Conservation (phyloP, 1,140 invertebrate species). For the Paracyclopina nana region DNA sequence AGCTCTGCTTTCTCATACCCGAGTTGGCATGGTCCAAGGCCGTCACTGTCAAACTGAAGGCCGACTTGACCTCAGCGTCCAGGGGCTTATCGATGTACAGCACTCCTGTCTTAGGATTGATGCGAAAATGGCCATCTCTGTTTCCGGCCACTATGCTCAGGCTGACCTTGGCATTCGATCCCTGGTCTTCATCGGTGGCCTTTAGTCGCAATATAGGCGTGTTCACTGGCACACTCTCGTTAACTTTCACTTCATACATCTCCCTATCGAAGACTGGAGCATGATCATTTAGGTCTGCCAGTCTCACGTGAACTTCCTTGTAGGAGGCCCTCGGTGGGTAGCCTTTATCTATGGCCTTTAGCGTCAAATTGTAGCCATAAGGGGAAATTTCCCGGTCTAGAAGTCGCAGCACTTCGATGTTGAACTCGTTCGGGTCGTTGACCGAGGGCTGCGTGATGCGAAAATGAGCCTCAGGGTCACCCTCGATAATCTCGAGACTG, state of each 20-base stretch:
- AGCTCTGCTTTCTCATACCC: constrained; percentile 58
- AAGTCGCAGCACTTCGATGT: constrained; percentile 44
- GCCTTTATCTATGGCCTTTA: constrained; percentile 62
- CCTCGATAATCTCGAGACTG: constrained; percentile 61
- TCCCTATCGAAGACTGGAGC: constrained; percentile 67
- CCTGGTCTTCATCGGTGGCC: constrained; percentile 61
- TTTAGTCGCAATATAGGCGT: constrained; percentile 66
- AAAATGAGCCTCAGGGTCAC: constrained; percentile 69
- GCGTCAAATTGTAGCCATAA: constrained; percentile 60
- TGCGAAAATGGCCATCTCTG: constrained; percentile 61
- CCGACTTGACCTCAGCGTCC: constrained; percentile 67
- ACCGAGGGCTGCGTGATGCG: constrained; percentile 35
- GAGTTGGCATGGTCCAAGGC: constrained; percentile 69
- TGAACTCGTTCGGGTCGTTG: constrained; percentile 26
- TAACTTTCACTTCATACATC: constrained; percentile 64
- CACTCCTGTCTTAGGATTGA: constrained; percentile 71
- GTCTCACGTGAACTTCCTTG: constrained; percentile 46
- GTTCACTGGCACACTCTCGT: constrained; percentile 67
- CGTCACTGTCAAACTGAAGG: constrained; percentile 74
- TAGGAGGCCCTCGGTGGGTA: constrained; percentile 48
- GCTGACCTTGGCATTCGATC: constrained; percentile 56
- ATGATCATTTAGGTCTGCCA: constrained; percentile 65
- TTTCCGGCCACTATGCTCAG: constrained; percentile 81
- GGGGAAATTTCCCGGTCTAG: constrained; percentile 51
- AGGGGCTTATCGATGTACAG: constrained; percentile 58